Evolutionary conservation across 1,140 invertebrate genomes (phyloP).

Genomic region (Maniola jurtina): DNA sequence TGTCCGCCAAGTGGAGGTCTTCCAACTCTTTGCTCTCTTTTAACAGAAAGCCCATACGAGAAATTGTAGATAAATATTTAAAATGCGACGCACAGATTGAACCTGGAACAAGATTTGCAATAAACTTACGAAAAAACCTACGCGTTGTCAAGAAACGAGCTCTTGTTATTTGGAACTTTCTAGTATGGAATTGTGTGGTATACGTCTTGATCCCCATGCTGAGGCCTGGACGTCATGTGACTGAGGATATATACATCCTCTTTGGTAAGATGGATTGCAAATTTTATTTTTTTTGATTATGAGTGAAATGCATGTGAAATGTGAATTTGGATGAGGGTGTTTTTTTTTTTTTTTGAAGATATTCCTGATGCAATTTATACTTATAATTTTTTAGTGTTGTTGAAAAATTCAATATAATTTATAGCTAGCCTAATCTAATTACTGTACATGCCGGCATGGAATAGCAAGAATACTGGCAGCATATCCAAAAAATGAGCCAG

Average conservation of each 20-base stretch:
- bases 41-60: constrained; percentile 8
- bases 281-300: not conserved
- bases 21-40: not conserved
- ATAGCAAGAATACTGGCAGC: too few relatives aligned
- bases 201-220: constrained; percentile 34
- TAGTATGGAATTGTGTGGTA: constrained; percentile 29
- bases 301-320: not conserved
- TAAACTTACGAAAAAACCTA: constrained; percentile 5
- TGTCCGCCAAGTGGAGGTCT: too few relatives aligned
- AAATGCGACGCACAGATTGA: constrained; percentile 8
- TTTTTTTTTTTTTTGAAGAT: too few relatives aligned
- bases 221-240: constrained; percentile 30
- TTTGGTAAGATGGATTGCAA: constrained; percentile 16
- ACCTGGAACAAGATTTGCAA: constrained; percentile 3
- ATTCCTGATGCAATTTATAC: too few relatives aligned
- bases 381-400: too few relatives aligned
- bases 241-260: constrained; percentile 27
- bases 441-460: too few relatives aligned
- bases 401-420: too few relatives aligned
- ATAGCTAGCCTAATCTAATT: too few relatives aligned
- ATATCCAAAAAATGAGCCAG: too few relatives aligned
- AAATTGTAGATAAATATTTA: constrained; percentile 14
- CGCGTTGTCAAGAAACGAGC: constrained; percentile 6
- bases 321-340: not conserved
- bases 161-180: constrained; percentile 27